These are phyloP conservation scores for Rallus crepitans DNA, from an alignment of 2,797 vertebrate genomes.

Conservation along the genomic window DNA sequence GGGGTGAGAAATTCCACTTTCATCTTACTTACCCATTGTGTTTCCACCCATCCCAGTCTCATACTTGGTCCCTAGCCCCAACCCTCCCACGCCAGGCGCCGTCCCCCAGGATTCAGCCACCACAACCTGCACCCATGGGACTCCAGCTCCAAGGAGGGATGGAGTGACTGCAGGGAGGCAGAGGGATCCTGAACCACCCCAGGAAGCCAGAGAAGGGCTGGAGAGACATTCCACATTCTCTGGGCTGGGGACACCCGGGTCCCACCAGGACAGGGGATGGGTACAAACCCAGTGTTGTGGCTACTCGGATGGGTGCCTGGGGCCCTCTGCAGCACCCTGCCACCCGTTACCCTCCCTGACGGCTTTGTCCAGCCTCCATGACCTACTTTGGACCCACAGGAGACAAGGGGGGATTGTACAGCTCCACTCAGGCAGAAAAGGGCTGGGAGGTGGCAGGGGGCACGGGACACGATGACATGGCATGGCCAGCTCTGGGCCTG, in stretches of 20 bases:
- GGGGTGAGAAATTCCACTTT: not conserved
- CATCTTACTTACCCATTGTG: not conserved
- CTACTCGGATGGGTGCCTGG: not conserved
- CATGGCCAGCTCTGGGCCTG: not conserved
- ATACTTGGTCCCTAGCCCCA: rapidly evolving
- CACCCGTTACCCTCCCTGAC: not conserved
- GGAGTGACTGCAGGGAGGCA: not conserved
- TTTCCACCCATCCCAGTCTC: not conserved
- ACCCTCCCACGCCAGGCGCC: rapidly evolving
- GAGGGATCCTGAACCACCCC: not conserved
- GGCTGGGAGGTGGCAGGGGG: not conserved
- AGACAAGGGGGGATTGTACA: constrained; percentile 65
- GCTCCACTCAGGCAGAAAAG: constrained; percentile 64
- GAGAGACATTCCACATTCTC: not conserved
- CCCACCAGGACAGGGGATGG: not conserved
- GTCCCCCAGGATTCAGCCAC: not conserved
- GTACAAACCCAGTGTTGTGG: not conserved
- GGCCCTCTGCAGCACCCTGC: not conserved
- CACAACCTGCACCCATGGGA: not conserved
- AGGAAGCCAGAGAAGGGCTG: not conserved
- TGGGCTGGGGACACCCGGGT: not conserved
- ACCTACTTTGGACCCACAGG: constrained; percentile 17
- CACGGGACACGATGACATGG: too few species aligned
- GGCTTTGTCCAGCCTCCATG: constrained; percentile 41
- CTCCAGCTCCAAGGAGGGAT: not conserved